Evolutionary conservation across 2,888 invertebrate species (phyloP).

Genomic region (Mesorhabditis sp.): DNA sequence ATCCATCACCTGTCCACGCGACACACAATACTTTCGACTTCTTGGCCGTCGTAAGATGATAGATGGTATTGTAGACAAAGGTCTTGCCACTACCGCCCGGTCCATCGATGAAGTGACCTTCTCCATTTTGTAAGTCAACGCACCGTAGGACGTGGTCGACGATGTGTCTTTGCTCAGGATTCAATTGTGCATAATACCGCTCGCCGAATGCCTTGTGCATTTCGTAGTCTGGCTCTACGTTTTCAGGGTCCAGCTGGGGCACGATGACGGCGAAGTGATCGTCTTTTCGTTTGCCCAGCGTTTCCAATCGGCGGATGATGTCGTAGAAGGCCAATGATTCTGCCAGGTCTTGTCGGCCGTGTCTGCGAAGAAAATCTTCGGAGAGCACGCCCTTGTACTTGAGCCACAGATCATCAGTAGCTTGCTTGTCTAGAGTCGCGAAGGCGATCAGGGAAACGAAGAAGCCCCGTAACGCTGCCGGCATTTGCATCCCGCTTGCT

Average conservation of each 20-base stretch:
- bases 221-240: neutral
- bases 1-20: conserved; percentile 49
- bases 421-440: conserved; percentile 11
- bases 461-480: conserved; percentile 16
- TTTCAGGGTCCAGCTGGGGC: neutral
- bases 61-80: conserved; percentile 57
- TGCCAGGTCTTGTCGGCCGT: conserved; percentile 10
- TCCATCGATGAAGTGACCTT: conserved; percentile 54
- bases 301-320: conserved; percentile 11
- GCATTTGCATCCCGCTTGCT: conserved; percentile 9
- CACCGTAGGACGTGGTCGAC: conserved; percentile 9
- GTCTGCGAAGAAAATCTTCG: conserved; percentile 17
- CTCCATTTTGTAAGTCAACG: conserved; percentile 9
- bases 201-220: conserved; percentile 9
- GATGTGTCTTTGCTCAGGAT: conserved; percentile 14
- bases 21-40: conserved; percentile 57
- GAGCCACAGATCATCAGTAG: conserved; percentile 16
- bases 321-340: conserved; percentile 14
- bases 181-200: conserved; percentile 12
- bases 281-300: conserved; percentile 8
- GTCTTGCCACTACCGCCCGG: conserved; percentile 62
- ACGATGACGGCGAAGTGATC: neutral
- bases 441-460: conserved; percentile 22
- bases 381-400: conserved; percentile 8
- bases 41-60: conserved; percentile 52